These are phyloP conservation scores for Atlantisia rogersi DNA, from an alignment of 2,113 vertebrate species.

Conservation along the genomic window DNA sequence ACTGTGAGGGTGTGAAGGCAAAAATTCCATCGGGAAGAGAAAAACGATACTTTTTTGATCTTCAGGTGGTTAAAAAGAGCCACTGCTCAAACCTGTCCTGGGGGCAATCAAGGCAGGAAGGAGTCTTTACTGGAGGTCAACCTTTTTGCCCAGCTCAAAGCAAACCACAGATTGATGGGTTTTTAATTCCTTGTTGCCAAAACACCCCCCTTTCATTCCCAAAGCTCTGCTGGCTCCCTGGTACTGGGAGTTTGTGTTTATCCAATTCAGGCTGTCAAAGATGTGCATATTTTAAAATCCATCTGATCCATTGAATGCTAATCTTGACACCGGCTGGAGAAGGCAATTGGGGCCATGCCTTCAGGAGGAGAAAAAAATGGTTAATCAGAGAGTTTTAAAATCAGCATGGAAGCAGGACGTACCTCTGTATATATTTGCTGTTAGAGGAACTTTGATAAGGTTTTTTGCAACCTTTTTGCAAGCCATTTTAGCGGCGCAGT, in stretches of 20 bases:
- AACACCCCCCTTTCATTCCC: slow-evolving; percentile 2
- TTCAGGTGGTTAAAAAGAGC: not conserved
- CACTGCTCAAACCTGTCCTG: not conserved
- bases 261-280: not conserved
- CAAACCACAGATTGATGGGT: not conserved
- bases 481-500: fast-evolving
- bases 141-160: not conserved
- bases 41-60: not conserved
- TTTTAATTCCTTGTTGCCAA: slow-evolving; percentile 42
- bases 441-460: not conserved
- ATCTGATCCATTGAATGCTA: not conserved
- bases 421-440: not conserved
- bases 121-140: not conserved
- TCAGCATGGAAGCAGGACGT: not conserved
- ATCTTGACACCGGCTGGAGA: not conserved
- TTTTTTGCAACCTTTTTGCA: not conserved
- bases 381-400: not conserved
- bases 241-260: not conserved
- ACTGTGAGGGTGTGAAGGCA: not conserved
- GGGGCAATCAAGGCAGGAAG: not conserved
- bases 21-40: not conserved
- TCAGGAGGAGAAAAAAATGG: not conserved
- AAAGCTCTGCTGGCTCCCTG: not conserved
- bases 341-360: not conserved
- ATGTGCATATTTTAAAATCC: not conserved